Base-by-base conservation (phyloP, 2,113 vertebrate genomes). In the Hucho hucho region DNA sequence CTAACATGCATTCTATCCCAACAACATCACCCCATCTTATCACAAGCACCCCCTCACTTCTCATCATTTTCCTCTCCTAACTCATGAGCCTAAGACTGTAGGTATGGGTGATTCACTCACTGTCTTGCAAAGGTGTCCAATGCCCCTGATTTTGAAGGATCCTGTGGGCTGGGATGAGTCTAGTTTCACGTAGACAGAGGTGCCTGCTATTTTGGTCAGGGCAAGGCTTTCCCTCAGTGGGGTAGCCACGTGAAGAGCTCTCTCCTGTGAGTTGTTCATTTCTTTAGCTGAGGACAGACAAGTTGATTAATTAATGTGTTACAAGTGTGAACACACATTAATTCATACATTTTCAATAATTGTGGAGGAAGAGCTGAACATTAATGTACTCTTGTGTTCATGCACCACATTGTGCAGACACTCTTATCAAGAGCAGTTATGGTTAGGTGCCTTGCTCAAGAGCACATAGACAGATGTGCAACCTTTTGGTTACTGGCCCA, bases 81-180 rank as follows among this genome's bases (percentile, higher is more conserved):
- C n/a, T 61, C 58, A 61, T 13, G 56, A n/a, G 13, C 9, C 12
- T 14, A 49, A 4, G 13, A 32, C 12, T 13, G 47, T 49, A 53
- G 14, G 49, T 53, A 53, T 53, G 49, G 16, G 16, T 53, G 58
- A 61, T n/a, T 61, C 4, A 84, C 93, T 91, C 80, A 97, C 97
- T 79, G 93, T 93, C 89, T 94, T 95, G 87, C 96, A 98, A 72
- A 93, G 89, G 70, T 94, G 93, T 9, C 97, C 96, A 0, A 98
- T 95, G 79, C 97, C 97, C 0, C 97, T 91, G 86, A 98, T 98
- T 89, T 98, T 98, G 86, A 98, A 98, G 79, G 96, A 98, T 12
- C 96, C 95, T 0, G 92, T 84, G 1, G 95, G 96, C 87, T 98
- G 96, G 28, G 95, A 80, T 0, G 96, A 97, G n/a, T 98, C 97